A percentile compares a stretch with the other conserved stretches of the same genome.
These are phyloP conservation scores for Alviniconcha strummeri DNA, from an alignment of 2,888 invertebrate species.

Conservation along the genomic window DNA sequence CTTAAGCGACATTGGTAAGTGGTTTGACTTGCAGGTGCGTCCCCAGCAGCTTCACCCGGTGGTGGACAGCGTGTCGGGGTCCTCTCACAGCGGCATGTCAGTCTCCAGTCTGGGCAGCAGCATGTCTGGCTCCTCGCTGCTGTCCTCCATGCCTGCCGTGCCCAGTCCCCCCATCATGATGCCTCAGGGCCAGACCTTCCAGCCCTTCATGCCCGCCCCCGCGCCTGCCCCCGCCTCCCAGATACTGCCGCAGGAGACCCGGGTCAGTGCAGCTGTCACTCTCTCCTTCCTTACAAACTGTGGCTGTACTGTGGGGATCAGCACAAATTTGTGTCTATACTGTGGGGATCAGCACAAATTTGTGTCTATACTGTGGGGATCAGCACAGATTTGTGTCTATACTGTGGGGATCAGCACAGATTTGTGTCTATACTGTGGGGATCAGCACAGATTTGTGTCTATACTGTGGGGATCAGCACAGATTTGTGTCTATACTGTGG, in stretches of 20 bases:
- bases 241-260: constrained; percentile 68
- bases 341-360: too few relatives aligned
- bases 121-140: constrained; percentile 34
- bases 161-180: constrained; percentile 62
- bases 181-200: constrained; percentile 77
- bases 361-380: too few relatives aligned
- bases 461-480: too few relatives aligned
- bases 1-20: constrained; percentile 15
- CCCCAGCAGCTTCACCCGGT: constrained; percentile 83
- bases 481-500: too few relatives aligned
- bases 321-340: too few relatives aligned
- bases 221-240: constrained; percentile 72
- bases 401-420: too few relatives aligned
- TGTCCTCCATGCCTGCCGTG: constrained; percentile 47
- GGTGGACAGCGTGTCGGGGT: not conserved
- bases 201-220: constrained; percentile 80
- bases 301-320: not conserved
- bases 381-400: too few relatives aligned
- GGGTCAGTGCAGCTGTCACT: constrained; percentile 49
- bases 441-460: too few relatives aligned
- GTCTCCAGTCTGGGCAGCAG: not conserved
- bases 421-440: too few relatives aligned
- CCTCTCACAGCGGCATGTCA: not conserved
- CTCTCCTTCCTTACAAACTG: not conserved
- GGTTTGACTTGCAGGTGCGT: constrained; percentile 77